Conservation (phyloP, 2,113 vertebrate species). For the Onychorhynchus coronatus region DNA sequence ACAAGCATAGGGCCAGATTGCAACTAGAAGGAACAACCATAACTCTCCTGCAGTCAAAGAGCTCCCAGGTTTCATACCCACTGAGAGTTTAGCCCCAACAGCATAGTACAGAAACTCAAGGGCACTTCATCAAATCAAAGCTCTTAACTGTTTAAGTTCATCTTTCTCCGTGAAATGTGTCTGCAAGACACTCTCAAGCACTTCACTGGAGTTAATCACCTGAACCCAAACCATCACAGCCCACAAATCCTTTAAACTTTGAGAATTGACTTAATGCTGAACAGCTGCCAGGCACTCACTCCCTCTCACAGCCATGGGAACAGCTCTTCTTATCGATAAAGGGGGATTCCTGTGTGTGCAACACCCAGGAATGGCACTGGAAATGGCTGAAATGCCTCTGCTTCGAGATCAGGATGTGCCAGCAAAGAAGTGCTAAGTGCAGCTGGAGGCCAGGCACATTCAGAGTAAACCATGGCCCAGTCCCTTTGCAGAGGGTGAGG, state of each 20-base stretch:
- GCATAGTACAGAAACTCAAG: not conserved
- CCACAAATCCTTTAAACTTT: constrained; percentile 35
- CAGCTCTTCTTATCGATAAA: not conserved
- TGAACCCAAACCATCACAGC: not conserved
- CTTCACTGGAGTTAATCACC: not conserved
- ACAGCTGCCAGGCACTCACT: not conserved
- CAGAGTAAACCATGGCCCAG: not conserved
- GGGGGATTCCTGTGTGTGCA: not conserved
- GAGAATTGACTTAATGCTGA: not conserved
- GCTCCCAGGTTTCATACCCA: not conserved
- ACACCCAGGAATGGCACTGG: not conserved
- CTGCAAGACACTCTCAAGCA: constrained; percentile 19
- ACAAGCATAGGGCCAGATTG: not conserved
- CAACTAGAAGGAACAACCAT: not conserved
- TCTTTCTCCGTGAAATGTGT: not conserved
- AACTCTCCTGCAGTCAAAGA: not conserved
- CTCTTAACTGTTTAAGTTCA: not conserved
- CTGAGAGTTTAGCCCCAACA: not conserved
- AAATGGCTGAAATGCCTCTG: not conserved
- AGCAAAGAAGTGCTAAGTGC: not conserved
- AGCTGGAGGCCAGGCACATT: not conserved
- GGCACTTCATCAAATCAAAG: not conserved
- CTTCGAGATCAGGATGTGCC: not conserved
- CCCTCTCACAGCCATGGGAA: not conserved
- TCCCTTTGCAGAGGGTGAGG: not conserved